Evolutionary conservation across 2,888 invertebrate species (phyloP).

Genomic region (Falcaria lacertinaria): DNA sequence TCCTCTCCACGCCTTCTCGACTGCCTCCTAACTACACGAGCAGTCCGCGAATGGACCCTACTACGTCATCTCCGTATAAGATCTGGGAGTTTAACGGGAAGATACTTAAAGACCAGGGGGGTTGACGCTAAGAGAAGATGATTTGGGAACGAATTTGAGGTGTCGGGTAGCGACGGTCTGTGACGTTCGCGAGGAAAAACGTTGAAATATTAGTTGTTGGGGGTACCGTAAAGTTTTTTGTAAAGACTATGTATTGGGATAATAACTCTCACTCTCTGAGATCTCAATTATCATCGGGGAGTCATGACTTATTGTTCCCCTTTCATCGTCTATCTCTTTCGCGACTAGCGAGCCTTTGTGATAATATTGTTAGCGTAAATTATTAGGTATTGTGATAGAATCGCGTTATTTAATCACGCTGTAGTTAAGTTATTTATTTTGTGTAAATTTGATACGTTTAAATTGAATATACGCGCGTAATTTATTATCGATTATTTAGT

Average conservation of each 20-base stretch:
- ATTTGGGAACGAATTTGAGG: conserved; percentile 47
- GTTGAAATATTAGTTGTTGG: no score
- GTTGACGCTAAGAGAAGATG: conserved; percentile 50
- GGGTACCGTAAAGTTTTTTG: no score
- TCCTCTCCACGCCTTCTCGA: conserved; percentile 62
- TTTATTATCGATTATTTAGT: conserved; percentile 46
- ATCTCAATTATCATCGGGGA: conserved; percentile 32
- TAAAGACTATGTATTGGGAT: conserved; percentile 39
- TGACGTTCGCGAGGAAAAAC: conserved; percentile 24
- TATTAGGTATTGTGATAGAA: neutral
- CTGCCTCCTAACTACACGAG: conserved; percentile 66
- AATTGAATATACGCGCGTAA: conserved; percentile 62
- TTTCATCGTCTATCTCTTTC: conserved; percentile 21
- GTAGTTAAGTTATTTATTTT: conserved; percentile 36
- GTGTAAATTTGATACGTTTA: conserved; percentile 48
- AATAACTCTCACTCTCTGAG: conserved; percentile 69
- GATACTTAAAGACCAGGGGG: conserved; percentile 56
- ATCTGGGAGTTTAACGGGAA: conserved; percentile 56
- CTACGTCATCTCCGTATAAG: conserved; percentile 60
- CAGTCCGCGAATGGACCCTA: conserved; percentile 62
- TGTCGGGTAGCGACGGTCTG: conserved; percentile 47
- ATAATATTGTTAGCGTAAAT: conserved; percentile 27
- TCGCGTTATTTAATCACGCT: conserved; percentile 21
- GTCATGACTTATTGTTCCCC: conserved; percentile 71
- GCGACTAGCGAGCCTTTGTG: conserved; percentile 27